Base-by-base conservation (phyloP, 2,113 vertebrate genomes). In the Strix aluco region DNA sequence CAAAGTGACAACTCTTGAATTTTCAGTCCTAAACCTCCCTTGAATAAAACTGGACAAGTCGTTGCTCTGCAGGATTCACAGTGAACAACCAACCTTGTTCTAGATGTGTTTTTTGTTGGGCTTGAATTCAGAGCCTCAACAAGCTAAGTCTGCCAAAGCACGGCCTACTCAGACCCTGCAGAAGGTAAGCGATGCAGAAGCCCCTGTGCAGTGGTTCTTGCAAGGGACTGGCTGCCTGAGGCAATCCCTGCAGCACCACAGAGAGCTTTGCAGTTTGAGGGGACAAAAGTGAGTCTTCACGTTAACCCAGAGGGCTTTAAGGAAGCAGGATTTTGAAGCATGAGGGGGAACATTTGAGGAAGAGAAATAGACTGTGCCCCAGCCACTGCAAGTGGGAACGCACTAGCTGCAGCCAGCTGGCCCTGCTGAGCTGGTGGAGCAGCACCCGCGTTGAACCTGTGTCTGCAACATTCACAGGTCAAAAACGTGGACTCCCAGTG, bases 131-230 rank as follows among this genome's bases (percentile, higher is more conserved):
- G 57, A 85, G 62, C 30, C 11, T 27, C 13, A n/a, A 2, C 26
- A 55, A 67, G 36, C 15, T 10, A 11, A 65, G 44, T 6, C 19
- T 25, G 23, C 19, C 27, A 25, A 59, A 47, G 63, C 47, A 51
- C 0, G 0, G 54, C 3, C 2, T 2, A 3, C 15, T 52, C 40
- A 25, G 72, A 23, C 3, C 42, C 36, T 25, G 65, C n/a, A 26
- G 38, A 65, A 75, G 30, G 10, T 9, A n/a, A 27, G 29, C 1
- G 7, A 52, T 13, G 32, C 26, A 55, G 44, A 67, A 72, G 23
- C 20, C 23, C 6, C 2, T 0, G 2, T 15, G 20, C n/a, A 21
- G 3, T 10, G 7, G 29, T 30, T 62, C 61, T 29, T 6, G 23
- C 55, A 47, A 32, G 21, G 40, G 25, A 12, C 7, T 3, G 44